Evolutionary conservation across 2,888 invertebrate genomes (phyloP).

Genomic region (Eumacrocentrus americanus): DNA sequence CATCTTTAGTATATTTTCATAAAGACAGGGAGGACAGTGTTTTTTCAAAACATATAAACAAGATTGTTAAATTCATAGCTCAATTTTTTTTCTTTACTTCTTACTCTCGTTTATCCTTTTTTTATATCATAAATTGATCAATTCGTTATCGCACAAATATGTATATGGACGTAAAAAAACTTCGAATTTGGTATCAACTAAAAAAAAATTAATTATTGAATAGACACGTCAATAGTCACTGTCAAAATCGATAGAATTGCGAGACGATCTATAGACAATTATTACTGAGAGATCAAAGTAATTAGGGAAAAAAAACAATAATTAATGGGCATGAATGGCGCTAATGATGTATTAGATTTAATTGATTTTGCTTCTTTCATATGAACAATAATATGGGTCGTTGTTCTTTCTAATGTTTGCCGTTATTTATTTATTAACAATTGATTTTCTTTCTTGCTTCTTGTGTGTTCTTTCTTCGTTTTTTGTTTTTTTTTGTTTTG

Average conservation of each 20-base stretch:
- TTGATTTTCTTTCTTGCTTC: slow-evolving; percentile 35
- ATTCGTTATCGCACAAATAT: slow-evolving; percentile 1
- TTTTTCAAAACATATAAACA: no score
- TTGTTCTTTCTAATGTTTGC: slow-evolving; percentile 37
- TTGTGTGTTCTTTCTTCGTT: slow-evolving; percentile 23
- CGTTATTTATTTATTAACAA: slow-evolving; percentile 26
- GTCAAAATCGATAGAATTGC: not conserved
- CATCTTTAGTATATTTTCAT: not conserved
- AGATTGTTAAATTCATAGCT: not conserved
- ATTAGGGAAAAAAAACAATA: not conserved
- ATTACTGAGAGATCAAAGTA: not conserved
- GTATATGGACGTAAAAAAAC: not conserved
- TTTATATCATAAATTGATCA: not conserved
- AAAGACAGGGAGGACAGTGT: not conserved
- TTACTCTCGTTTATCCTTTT: not conserved
- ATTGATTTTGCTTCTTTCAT: not conserved
- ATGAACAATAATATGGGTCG: not conserved
- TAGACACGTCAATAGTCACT: not conserved
- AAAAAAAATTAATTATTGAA: not conserved
- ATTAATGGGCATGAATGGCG: not conserved
- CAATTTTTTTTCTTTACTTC: not conserved
- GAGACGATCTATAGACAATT: not conserved
- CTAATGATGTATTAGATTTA: not conserved
- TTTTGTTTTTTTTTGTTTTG: not conserved
- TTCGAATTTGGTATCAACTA: not conserved